These are phyloP conservation scores for Sitta europaea DNA, from an alignment of 2,113 vertebrate species.

Conservation along the genomic window DNA sequence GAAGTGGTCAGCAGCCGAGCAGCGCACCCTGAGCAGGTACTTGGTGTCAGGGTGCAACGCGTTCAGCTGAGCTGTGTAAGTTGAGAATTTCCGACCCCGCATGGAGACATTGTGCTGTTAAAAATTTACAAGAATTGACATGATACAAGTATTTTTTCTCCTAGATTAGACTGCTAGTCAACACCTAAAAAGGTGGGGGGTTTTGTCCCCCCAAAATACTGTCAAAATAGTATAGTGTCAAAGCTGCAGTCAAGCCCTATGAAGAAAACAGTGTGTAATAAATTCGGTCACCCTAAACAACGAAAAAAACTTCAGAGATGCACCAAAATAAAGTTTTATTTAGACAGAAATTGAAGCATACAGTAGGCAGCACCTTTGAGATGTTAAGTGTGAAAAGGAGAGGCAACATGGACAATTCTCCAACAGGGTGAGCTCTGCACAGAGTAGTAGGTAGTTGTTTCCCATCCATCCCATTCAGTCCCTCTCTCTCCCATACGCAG, in stretches of 20 bases:
- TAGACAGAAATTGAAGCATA: neutral
- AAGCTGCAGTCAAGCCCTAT: neutral
- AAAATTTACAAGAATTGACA: neutral
- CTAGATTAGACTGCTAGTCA: neutral
- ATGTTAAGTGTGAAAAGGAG: neutral
- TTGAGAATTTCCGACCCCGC: constrained; percentile 50
- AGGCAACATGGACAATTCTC: neutral
- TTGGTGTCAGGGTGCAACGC: constrained; percentile 60
- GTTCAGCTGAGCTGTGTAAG: constrained; percentile 45
- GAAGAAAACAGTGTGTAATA: neutral
- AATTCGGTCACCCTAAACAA: neutral
- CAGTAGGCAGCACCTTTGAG: neutral
- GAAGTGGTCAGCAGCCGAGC: constrained; percentile 61
- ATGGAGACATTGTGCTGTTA: constrained; percentile 61
- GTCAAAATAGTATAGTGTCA: neutral
- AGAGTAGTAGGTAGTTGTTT: neutral
- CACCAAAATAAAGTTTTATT: neutral
- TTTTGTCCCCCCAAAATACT: neutral
- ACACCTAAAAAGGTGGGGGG: neutral
- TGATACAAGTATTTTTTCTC: neutral
- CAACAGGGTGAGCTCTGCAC: neutral
- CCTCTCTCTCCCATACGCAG: neutral
- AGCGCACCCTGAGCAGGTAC: constrained; percentile 71
- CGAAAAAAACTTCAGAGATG: neutral
- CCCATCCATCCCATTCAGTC: rapidly evolving